Conservation (phyloP, 1,140 invertebrate genomes). For the Eumeta japonica region DNA sequence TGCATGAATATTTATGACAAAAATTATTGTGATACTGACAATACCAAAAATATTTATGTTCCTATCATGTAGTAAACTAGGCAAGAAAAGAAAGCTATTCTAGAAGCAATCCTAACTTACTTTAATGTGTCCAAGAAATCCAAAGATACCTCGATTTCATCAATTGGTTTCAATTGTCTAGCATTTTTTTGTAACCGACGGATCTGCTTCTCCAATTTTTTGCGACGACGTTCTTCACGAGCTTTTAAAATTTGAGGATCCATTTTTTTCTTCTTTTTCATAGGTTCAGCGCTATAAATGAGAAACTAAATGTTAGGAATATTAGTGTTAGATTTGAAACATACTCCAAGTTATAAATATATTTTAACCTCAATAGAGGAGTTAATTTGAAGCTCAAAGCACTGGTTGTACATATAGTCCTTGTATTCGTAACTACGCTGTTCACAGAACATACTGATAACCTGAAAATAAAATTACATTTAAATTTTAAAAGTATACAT, state of each 20-base stretch:
- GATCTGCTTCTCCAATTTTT: slow-evolving; percentile 82
- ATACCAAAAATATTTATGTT: too few relatives aligned
- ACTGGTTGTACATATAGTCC: slow-evolving; percentile 27
- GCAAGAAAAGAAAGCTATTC: too few relatives aligned
- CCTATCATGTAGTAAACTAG: too few relatives aligned
- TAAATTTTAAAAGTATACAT: too few relatives aligned
- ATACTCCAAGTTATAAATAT: too few relatives aligned
- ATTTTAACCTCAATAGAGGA: slow-evolving; percentile 38
- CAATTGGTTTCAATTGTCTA: slow-evolving; percentile 77
- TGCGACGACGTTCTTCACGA: slow-evolving; percentile 76
- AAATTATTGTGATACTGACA: too few relatives aligned
- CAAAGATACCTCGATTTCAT: slow-evolving; percentile 73
- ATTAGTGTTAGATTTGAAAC: too few relatives aligned
- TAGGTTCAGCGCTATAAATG: slow-evolving; percentile 65
- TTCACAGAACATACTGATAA: slow-evolving; percentile 25
- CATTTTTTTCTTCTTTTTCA: slow-evolving; percentile 84
- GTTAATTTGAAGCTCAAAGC: slow-evolving; percentile 37
- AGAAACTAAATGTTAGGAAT: too few relatives aligned
- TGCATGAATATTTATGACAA: too few relatives aligned
- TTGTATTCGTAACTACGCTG: slow-evolving; percentile 18
- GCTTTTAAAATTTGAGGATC: slow-evolving; percentile 77
- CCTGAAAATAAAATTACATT: slow-evolving; percentile 21
- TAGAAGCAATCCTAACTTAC: too few relatives aligned
- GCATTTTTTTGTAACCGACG: slow-evolving; percentile 72
- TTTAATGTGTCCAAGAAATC: slow-evolving; percentile 64